Evolutionary conservation across 30 jellyfish, hydroid and myxozoan species (phyloP).

Genomic region (Morbakka virulenta): DNA sequence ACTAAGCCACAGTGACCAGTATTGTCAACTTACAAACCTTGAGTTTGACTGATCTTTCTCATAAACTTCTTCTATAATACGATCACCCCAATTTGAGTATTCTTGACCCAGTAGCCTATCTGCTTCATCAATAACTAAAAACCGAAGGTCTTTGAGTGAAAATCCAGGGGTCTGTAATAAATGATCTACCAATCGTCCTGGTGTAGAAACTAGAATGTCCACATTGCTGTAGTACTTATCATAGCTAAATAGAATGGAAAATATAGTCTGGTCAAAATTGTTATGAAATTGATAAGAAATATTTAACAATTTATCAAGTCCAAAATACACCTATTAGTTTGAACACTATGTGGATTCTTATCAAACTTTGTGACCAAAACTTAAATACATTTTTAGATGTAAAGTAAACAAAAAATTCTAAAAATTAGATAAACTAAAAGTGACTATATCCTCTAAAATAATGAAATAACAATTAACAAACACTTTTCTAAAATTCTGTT

Average conservation of each 20-base stretch:
- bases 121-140: conserved; percentile 89
- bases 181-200: conserved; percentile 95
- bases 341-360: too few relatives aligned
- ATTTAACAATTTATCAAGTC: neutral
- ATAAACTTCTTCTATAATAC: conserved; percentile 42
- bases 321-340: neutral
- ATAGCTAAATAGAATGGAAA: conserved; percentile 6
- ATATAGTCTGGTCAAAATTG: neutral
- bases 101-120: conserved; percentile 87
- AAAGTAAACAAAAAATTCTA: too few relatives aligned
- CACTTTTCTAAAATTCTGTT: too few relatives aligned
- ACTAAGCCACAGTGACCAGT: too few relatives aligned
- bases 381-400: too few relatives aligned
- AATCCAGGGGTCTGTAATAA: conserved; percentile 56
- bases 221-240: conserved; percentile 45
- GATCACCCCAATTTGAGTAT: conserved; percentile 73
- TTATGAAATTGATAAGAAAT: neutral
- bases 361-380: too few relatives aligned
- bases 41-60: neutral
- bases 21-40: too few relatives aligned
- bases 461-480: too few relatives aligned
- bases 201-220: conserved; percentile 87
- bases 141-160: conserved; percentile 58
- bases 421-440: too few relatives aligned
- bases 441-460: too few relatives aligned